Evolutionary conservation across 1,140 invertebrate genomes (phyloP), one percentile per base, ranked within the genome.

Genomic region (Lucilia cuprina): DNA sequence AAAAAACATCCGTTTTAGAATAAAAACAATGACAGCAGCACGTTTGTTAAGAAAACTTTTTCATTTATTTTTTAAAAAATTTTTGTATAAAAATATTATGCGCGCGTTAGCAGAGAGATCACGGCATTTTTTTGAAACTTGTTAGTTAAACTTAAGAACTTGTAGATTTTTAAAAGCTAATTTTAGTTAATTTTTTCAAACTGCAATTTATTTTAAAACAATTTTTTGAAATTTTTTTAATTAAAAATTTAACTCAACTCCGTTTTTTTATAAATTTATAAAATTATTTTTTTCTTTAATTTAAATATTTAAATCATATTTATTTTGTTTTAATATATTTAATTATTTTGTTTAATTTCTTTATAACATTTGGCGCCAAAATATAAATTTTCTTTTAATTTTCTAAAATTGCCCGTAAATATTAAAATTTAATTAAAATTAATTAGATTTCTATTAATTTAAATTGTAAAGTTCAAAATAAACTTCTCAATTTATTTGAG

Each of bases 1-100:
- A n/a, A 50, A 80, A 80, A 80, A 80, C 77, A 80, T 80, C 77
- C 77, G 77, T 80, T 80, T 80, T 80, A 50, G 19, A 80, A 41
- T 41, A 41, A 41, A 8, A 41, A 41, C 5, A 41, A 41, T 41
- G 34, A 34, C 74, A 25, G 13, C 74, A 75, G 8, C 25, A 30
- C 25, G 25, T 30, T 30, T 30, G 3, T 30, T 8, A 75, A 34
- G 74, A 34, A 14, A 34, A 75, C 21, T 75, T 34, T 75, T 35
- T 77, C 2, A 8, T 77, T 35, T 41, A 12, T 34, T 75, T 75
- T 25, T 75, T 75, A 5, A 41, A 41, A 8, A 41, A 21, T 74
- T 41, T 41, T 41, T 41, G 3, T 41, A 3, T 41, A 41, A 41
- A 41, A 5, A 41, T 74, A 5, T 74, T 74, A 14, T 19, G 65